Conservation (phyloP, 2,113 vertebrate genomes). For the Perca flavescens region DNA sequence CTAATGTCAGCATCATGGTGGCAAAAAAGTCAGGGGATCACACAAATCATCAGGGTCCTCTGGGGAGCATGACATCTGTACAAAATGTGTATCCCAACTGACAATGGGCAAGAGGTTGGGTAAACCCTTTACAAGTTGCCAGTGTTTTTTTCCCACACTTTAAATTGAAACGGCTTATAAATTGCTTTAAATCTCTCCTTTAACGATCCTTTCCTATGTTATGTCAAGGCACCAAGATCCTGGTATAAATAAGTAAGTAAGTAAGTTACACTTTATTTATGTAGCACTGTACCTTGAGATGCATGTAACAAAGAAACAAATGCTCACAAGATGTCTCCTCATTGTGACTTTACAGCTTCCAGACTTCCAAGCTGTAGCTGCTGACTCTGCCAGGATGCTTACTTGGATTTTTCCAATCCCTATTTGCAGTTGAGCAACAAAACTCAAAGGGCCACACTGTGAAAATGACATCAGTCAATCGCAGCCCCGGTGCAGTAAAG, state of each 20-base stretch:
- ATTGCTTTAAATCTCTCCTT: neutral
- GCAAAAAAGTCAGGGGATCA: neutral
- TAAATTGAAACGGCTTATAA: neutral
- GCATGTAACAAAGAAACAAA: neutral
- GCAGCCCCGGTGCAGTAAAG: neutral
- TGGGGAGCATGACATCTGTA: neutral
- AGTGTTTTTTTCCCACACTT: neutral
- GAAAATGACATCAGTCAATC: slow-evolving; percentile 52
- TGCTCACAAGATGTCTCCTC: slow-evolving; percentile 4
- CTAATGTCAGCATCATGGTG: neutral
- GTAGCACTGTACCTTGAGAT: too few relatives aligned
- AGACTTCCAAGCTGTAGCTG: neutral
- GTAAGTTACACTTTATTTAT: too few relatives aligned
- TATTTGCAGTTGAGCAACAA: neutral
- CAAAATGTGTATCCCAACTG: neutral
- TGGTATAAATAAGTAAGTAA: too few relatives aligned
- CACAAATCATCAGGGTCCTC: neutral
- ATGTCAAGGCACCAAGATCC: neutral
- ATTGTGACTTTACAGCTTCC: neutral
- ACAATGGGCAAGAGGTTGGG: neutral
- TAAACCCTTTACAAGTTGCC: too few relatives aligned
- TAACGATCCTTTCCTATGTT: neutral
- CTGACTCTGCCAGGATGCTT: slow-evolving; percentile 6
- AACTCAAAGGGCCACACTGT: slow-evolving; percentile 26
- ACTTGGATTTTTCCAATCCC: slow-evolving; percentile 16